These are phyloP conservation scores for Pyrochroa serraticornis DNA, from an alignment of 2,888 invertebrate species.

Conservation along the genomic window DNA sequence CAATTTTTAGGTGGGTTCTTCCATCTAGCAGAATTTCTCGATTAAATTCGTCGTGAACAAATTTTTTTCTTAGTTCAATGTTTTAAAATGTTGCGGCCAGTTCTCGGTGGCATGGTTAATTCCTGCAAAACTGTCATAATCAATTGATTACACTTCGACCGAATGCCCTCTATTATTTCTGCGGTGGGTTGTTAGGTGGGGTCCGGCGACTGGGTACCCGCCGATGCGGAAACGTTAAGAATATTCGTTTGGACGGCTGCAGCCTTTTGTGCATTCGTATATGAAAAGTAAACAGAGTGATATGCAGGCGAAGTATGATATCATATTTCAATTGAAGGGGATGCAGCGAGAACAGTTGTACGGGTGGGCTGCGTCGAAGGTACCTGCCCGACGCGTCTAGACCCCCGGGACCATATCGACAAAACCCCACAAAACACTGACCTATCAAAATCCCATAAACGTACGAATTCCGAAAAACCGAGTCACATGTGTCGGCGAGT, in stretches of 20 bases:
- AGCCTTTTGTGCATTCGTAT: conserved; percentile 56
- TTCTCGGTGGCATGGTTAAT: too few species aligned
- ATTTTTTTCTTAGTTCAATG: too few species aligned
- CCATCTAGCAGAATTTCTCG: too few species aligned
- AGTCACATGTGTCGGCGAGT: conserved; percentile 22
- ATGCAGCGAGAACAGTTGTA: conserved; percentile 36
- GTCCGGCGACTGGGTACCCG: neutral
- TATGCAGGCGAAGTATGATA: conserved; percentile 53
- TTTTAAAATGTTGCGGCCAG: too few species aligned
- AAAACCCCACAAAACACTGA: conserved; percentile 15
- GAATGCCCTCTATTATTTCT: too few species aligned
- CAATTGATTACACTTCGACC: too few species aligned
- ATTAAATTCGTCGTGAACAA: too few species aligned
- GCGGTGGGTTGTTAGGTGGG: too few species aligned
- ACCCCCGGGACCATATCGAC: too few species aligned
- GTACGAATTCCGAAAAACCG: conserved; percentile 16
- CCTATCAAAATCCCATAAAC: conserved; percentile 20
- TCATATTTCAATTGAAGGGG: conserved; percentile 55
- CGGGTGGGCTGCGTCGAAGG: conserved; percentile 19
- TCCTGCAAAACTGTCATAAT: too few species aligned
- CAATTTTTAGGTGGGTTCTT: too few species aligned
- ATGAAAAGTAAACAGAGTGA: conserved; percentile 58
- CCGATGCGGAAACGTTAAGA: conserved; percentile 18
- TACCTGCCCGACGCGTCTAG: conserved; percentile 20
- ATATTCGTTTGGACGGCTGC: conserved; percentile 46